A percentile compares a stretch with the other conserved stretches of the same genome.
Evolutionary conservation across 2,888 invertebrate genomes (phyloP).

Genomic region (Azorinus chamasolen): DNA sequence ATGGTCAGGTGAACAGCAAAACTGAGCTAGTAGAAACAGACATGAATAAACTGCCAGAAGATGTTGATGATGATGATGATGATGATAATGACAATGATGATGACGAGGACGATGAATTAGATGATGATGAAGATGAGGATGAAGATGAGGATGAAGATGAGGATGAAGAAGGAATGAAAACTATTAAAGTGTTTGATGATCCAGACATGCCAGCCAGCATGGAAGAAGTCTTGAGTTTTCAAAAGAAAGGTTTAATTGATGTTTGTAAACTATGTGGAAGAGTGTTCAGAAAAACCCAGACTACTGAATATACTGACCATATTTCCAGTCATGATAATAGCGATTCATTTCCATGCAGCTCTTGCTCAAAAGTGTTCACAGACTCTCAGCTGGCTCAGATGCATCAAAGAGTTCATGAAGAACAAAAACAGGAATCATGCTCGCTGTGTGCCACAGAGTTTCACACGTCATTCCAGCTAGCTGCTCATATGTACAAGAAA

Average conservation of each 20-base stretch:
- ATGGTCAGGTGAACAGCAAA: no score
- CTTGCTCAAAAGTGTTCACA: constrained; percentile 43
- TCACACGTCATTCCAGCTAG: constrained; percentile 46
- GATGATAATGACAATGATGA: no score
- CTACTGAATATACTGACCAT: constrained; percentile 28
- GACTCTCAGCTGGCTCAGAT: constrained; percentile 27
- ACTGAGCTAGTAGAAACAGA: constrained; percentile 25
- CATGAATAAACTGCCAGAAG: constrained; percentile 22
- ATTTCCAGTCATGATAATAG: constrained; percentile 17
- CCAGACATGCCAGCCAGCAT: constrained; percentile 22
- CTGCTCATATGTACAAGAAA: constrained; percentile 34
- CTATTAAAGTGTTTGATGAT: constrained; percentile 45
- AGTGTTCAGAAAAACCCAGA: constrained; percentile 38
- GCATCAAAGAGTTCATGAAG: constrained; percentile 25
- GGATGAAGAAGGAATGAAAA: constrained; percentile 21
- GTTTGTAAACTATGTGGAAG: constrained; percentile 44
- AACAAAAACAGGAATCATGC: constrained; percentile 16
- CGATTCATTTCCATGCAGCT: constrained; percentile 21
- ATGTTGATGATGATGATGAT: constrained; percentile 16
- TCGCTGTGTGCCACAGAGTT: constrained; percentile 21
- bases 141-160: constrained; percentile 34
- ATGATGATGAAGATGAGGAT: constrained; percentile 8
- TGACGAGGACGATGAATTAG: neutral
- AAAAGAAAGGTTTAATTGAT: constrained; percentile 26
- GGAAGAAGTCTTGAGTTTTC: constrained; percentile 30